These are phyloP conservation scores for Epinotia demarniana DNA, from an alignment of 2,888 invertebrate species.

Conservation along the genomic window DNA sequence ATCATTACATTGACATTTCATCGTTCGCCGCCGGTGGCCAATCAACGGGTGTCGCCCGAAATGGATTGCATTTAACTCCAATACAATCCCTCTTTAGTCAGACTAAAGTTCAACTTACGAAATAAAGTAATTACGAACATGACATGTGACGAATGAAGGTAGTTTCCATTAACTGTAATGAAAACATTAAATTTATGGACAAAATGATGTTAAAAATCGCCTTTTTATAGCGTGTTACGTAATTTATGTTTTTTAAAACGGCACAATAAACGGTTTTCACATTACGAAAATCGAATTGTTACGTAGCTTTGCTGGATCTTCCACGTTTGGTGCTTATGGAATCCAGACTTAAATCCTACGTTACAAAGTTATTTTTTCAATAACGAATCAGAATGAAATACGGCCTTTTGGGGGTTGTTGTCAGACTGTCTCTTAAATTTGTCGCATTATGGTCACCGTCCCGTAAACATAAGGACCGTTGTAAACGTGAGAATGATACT, in stretches of 20 bases:
- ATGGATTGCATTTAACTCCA: conserved; percentile 39
- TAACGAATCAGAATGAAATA: background rate
- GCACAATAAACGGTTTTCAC: conserved; percentile 5
- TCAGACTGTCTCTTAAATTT: conserved; percentile 46
- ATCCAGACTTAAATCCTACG: background rate
- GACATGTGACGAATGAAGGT: conserved; percentile 39
- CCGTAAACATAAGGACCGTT: conserved; percentile 41
- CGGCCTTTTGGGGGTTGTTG: conserved; percentile 21
- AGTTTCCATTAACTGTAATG: conserved; percentile 36
- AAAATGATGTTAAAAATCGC: conserved; percentile 34
- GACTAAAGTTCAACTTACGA: conserved; percentile 40
- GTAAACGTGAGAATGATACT: conserved; percentile 54
- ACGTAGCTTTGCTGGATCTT: background rate
- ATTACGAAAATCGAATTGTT: conserved; percentile 14
- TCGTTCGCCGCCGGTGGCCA: conserved; percentile 32
- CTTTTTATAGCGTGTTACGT: conserved; percentile 21
- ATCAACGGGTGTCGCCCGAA: conserved; percentile 38
- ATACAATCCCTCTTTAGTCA: conserved; percentile 31
- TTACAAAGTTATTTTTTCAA: background rate
- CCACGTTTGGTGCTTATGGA: background rate
- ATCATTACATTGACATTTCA: conserved; percentile 34
- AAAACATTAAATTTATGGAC: conserved; percentile 41
- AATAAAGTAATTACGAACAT: conserved; percentile 39
- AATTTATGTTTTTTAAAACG: conserved; percentile 31
- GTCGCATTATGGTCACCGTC: conserved; percentile 48